Conservation (phyloP, 2,797 vertebrate genomes). For the Channallabes apus region DNA sequence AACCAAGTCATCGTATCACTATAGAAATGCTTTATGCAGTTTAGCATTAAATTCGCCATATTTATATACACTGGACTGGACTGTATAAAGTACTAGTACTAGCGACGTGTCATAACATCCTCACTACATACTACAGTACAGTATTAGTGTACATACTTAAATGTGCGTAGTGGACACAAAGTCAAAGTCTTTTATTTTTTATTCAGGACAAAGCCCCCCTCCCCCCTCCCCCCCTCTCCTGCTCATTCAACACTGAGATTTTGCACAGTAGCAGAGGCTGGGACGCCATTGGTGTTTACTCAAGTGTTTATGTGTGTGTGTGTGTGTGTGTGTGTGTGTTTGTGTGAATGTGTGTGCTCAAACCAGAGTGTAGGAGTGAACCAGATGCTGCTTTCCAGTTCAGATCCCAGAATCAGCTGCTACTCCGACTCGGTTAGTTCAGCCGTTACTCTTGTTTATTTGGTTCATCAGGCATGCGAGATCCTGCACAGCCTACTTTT, state of each 20-base stretch:
- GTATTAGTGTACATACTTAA: slow-evolving; percentile 57
- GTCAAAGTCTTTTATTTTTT: slow-evolving; percentile 51
- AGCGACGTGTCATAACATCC: slow-evolving; percentile 65
- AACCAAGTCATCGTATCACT: background rate
- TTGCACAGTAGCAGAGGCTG: slow-evolving; percentile 40
- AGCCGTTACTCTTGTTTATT: slow-evolving; percentile 46
- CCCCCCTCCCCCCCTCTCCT: background rate
- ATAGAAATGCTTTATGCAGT: background rate
- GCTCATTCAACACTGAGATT: slow-evolving; percentile 33
- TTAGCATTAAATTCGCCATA: background rate
- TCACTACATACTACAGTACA: slow-evolving; percentile 65
- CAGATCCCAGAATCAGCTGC: slow-evolving; percentile 55
- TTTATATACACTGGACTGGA: background rate
- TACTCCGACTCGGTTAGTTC: slow-evolving; percentile 52
- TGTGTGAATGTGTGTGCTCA: slow-evolving; percentile 34
- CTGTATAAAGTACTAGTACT: too few relatives aligned
- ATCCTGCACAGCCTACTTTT: background rate
- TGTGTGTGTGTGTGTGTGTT: slow-evolving; percentile 11
- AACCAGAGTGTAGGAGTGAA: slow-evolving; percentile 43
- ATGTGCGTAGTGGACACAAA: slow-evolving; percentile 67
- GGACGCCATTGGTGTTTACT: slow-evolving; percentile 51
- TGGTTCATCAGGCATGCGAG: slow-evolving; percentile 46
- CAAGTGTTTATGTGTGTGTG: slow-evolving; percentile 47
- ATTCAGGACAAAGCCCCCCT: slow-evolving; percentile 52
- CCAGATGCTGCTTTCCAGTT: slow-evolving; percentile 58